These are phyloP conservation scores for Rostratula benghalensis DNA, from an alignment of 2,113 vertebrate genomes.

Conservation along the genomic window DNA sequence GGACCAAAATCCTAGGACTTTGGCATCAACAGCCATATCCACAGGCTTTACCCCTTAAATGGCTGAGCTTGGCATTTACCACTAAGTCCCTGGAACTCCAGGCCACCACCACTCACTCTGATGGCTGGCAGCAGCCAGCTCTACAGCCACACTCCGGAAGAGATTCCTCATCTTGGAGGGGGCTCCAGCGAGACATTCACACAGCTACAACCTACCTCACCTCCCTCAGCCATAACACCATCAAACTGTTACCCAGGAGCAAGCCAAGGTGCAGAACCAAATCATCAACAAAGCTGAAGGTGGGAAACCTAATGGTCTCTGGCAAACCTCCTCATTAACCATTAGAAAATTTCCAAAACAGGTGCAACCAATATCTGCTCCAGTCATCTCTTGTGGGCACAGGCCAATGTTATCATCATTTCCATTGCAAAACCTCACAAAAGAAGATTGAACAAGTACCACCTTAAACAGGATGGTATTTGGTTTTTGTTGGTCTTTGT, in stretches of 20 bases:
- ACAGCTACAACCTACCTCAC: neutral
- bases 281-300: neutral
- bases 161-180: neutral
- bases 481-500: neutral
- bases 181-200: neutral
- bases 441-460: neutral
- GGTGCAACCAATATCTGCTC: neutral
- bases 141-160: neutral
- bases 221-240: neutral
- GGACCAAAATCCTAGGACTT: neutral
- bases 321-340: neutral
- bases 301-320: neutral
- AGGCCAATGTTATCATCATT: neutral
- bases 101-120: neutral
- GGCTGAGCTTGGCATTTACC: neutral
- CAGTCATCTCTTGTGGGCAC: neutral
- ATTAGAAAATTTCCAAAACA: neutral
- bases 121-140: neutral
- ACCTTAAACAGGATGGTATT: neutral
- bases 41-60: neutral
- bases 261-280: neutral
- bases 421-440: neutral
- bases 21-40: neutral
- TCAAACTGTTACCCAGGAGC: neutral
- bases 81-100: neutral